Percentiles rank a stretch among this genome's conserved stretches.
These are phyloP conservation scores for Pegea sp. DNA, from an alignment of 23 tunicate species.

Conservation along the genomic window DNA sequence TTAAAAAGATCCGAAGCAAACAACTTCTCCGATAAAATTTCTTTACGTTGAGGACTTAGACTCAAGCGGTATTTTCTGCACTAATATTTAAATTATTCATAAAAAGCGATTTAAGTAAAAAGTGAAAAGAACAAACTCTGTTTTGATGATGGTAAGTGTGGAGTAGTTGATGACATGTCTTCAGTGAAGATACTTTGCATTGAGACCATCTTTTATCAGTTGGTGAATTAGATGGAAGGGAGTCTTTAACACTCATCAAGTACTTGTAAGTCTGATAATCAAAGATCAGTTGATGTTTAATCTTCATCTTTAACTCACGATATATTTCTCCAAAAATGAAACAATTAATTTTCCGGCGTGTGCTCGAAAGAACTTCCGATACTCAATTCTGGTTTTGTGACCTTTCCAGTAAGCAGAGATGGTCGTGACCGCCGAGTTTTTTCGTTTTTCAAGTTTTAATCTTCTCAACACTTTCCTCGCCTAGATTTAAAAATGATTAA, in stretches of 20 bases:
- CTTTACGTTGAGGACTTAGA: slow-evolving; percentile 18
- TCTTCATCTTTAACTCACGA: slow-evolving; percentile 16
- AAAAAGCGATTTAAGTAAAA: background rate
- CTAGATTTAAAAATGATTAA: slow-evolving; percentile 13
- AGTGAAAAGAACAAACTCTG: slow-evolving; percentile 3
- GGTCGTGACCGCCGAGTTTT: slow-evolving; percentile 46
- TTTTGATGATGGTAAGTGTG: slow-evolving; percentile 5
- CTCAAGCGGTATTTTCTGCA: slow-evolving; percentile 50
- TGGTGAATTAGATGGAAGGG: slow-evolving; percentile 42
- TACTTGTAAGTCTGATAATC: slow-evolving; percentile 24
- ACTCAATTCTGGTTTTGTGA: slow-evolving; percentile 29
- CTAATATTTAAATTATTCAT: slow-evolving; percentile 17
- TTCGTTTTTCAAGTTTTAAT: slow-evolving; percentile 39
- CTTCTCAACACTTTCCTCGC: slow-evolving; percentile 53
- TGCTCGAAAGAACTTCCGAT: slow-evolving; percentile 66
- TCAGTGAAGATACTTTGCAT: slow-evolving; percentile 15
- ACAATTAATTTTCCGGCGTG: slow-evolving; percentile 79
- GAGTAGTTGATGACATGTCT: slow-evolving; percentile 14
- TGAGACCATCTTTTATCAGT: slow-evolving; percentile 39
- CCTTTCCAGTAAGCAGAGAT: slow-evolving; percentile 88
- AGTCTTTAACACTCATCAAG: slow-evolving; percentile 14
- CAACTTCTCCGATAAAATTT: slow-evolving; percentile 38
- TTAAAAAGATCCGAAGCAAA: slow-evolving; percentile 55
- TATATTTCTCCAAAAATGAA: slow-evolving; percentile 57
- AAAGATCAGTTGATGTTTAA: background rate